A percentile compares a stretch with the other conserved stretches of the same genome.
These are phyloP conservation scores for Noctua comes DNA, from an alignment of 2,888 invertebrate species.

Conservation along the genomic window DNA sequence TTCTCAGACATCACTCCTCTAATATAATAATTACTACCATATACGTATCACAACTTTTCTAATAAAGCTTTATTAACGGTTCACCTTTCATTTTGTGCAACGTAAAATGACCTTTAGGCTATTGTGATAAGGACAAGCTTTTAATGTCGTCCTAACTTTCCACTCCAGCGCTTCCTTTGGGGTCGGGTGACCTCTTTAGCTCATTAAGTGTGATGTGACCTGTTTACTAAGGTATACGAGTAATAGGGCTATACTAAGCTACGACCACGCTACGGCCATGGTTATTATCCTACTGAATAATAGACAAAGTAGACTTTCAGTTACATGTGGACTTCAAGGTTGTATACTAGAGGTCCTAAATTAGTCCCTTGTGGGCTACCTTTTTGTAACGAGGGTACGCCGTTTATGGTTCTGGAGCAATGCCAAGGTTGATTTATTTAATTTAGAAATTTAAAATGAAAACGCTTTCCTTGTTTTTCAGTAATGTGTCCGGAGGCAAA, in stretches of 20 bases:
- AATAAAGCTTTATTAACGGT: constrained; percentile 62
- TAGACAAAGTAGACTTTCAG: constrained; percentile 19
- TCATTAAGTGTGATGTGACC: constrained; percentile 64
- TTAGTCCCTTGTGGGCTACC: constrained; percentile 38
- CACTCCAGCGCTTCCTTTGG: constrained; percentile 64
- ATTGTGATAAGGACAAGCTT: constrained; percentile 46
- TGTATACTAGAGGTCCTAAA: constrained; percentile 26
- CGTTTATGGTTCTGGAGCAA: neutral
- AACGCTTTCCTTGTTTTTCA: neutral
- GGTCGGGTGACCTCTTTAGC: constrained; percentile 67
- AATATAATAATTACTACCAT: constrained; percentile 32
- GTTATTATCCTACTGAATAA: constrained; percentile 21
- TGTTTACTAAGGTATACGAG: constrained; percentile 39
- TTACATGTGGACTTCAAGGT: constrained; percentile 34
- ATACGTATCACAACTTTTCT: constrained; percentile 69
- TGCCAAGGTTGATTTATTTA: constrained; percentile 29
- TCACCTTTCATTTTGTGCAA: constrained; percentile 35
- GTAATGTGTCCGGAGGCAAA: neutral
- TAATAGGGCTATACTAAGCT: constrained; percentile 43
- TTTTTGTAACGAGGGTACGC: constrained; percentile 37
- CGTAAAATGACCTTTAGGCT: constrained; percentile 57
- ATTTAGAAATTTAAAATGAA: neutral
- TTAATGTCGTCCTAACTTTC: constrained; percentile 48
- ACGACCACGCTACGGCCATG: neutral
- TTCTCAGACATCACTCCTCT: constrained; percentile 39